Conservation (phyloP, 2,888 invertebrate species). For the Eurytoma adleriae region DNA sequence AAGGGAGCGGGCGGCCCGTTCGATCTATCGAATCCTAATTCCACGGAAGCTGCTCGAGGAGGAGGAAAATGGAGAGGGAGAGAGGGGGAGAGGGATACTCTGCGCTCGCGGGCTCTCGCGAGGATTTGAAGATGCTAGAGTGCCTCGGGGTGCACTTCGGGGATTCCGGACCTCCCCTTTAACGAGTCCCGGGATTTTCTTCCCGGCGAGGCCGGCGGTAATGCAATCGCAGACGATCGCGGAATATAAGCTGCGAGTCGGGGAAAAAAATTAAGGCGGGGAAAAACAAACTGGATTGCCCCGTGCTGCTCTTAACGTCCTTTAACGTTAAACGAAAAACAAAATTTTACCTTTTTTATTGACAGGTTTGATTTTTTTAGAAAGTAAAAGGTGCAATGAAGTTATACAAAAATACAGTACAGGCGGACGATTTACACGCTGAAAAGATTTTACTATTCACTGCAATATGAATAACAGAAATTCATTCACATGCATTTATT, state of each 20-base stretch:
- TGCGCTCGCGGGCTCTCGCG: constrained; percentile 41
- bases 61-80: constrained; percentile 9
- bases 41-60: constrained; percentile 40
- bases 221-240: constrained; percentile 61
- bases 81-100: background rate
- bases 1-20: background rate
- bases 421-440: too few relatives aligned
- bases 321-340: too few relatives aligned
- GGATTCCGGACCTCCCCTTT: constrained; percentile 62
- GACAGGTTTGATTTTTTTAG: too few relatives aligned
- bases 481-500: too few relatives aligned
- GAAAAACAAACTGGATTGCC: too few relatives aligned
- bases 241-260: constrained; percentile 37
- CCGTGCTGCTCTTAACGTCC: too few relatives aligned
- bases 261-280: too few relatives aligned
- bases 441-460: too few relatives aligned
- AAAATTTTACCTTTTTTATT: too few relatives aligned
- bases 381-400: too few relatives aligned
- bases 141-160: constrained; percentile 66
- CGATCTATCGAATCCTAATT: constrained; percentile 54
- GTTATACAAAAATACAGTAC: too few relatives aligned
- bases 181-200: constrained; percentile 62
- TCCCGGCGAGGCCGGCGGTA: constrained; percentile 63
- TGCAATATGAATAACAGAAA: too few relatives aligned
- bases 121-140: constrained; percentile 62